phyloP scores from a whole-genome alignment of 2,113 vertebrate genomes.

The Haliaeetus leucogaster region DNA sequence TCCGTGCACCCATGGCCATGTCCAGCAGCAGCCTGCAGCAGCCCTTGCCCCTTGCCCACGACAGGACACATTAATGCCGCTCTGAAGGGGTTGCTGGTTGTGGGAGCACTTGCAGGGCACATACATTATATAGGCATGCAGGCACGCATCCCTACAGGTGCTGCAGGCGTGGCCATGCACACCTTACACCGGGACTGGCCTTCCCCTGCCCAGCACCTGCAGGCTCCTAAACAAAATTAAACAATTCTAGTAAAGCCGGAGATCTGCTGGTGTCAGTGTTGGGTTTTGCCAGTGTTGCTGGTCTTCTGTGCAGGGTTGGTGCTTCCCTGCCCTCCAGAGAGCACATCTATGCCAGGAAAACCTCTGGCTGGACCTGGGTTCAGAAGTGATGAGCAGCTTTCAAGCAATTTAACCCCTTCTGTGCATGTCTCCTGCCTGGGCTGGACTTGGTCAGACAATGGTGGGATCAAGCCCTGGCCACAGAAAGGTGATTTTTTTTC shows the following conservation, averaged over 20 bases:
- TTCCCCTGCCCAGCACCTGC: not conserved
- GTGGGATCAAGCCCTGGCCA: not conserved
- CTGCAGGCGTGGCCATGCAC: not conserved
- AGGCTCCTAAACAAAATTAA: not conserved
- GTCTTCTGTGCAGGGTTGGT: not conserved
- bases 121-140: fast-evolving
- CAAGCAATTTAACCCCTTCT: not conserved
- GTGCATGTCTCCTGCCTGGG: not conserved
- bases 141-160: not conserved
- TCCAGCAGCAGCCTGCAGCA: not conserved
- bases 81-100: not conserved
- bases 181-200: not conserved
- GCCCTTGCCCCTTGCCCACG: fast-evolving
- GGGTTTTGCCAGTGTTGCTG: not conserved
- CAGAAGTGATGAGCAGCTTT: not conserved
- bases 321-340: not conserved
- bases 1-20: fast-evolving
- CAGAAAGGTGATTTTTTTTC: not conserved
- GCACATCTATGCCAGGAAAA: not conserved
- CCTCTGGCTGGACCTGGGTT: not conserved
- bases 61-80: fast-evolving
- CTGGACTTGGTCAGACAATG: not conserved
- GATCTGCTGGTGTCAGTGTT: not conserved
- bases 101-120: not conserved
- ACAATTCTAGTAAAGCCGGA: not conserved